A percentile compares a stretch with the other conserved stretches of the same genome.
phyloP scores from a whole-genome alignment of 2,113 vertebrate species.

The Cricetomys ansorgei region DNA sequence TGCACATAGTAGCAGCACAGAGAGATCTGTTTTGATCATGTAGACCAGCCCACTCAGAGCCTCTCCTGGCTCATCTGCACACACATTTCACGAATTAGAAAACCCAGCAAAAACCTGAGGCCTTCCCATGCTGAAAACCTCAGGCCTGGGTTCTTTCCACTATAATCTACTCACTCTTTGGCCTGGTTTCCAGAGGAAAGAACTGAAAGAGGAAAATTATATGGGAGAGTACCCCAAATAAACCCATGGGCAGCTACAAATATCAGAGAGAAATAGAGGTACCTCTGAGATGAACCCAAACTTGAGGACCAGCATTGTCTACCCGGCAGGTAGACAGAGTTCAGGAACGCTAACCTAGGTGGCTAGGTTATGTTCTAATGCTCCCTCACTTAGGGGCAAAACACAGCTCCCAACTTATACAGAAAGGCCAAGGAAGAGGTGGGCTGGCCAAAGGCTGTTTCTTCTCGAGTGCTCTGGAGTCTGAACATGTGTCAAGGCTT shows the following conservation, averaged over 20 bases:
- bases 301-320: not conserved
- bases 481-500: not conserved
- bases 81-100: not conserved
- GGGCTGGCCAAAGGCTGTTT: not conserved
- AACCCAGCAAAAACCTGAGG: not conserved
- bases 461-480: not conserved
- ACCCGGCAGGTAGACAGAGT: not conserved
- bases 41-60: not conserved
- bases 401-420: not conserved
- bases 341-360: not conserved
- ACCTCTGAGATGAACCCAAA: not conserved
- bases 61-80: not conserved
- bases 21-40: not conserved
- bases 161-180: not conserved
- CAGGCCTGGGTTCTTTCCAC: not conserved
- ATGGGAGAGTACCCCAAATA: not conserved
- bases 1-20: not conserved
- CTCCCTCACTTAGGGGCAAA: not conserved
- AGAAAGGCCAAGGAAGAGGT: not conserved
- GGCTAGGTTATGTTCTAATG: rapidly evolving
- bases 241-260: not conserved
- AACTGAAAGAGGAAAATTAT: not conserved
- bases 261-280: not conserved
- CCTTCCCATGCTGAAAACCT: not conserved
- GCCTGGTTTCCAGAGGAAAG: not conserved